Evolutionary conservation across 2,888 invertebrate genomes (phyloP), one percentile per base, ranked within the genome.

Genomic region (Cheiracanthium punctorium): DNA sequence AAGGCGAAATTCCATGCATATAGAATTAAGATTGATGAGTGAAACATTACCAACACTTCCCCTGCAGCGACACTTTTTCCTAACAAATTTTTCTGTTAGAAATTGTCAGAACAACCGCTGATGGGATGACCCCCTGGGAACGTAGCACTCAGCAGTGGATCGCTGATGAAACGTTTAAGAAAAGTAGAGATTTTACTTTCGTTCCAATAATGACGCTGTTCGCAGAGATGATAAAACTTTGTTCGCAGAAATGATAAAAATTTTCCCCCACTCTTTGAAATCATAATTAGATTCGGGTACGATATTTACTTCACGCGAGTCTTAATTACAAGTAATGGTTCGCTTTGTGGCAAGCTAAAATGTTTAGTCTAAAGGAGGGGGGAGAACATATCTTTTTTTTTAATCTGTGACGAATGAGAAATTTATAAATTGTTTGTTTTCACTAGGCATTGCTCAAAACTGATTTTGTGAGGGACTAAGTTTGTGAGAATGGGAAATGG

Each of bases 131-230:
- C 43, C 43, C 43, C 43, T 48, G 43, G 43, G 43, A 48, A 48
- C n/a, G 14, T 10, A 14, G 10, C 43, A 17, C 43, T 10, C 43
- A 48, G 43, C 43, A 48, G 43, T 17, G 2, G 5, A 48, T 48
- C 43, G 43, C 43, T 48, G 43, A 48, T 48, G 43, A 17, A 48
- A 48, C 43, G 43, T 48, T 48, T 48, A 48, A 48, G 43, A 48
- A 17, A 48, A 48, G 17, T 48, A 48, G 43, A 48, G 43, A 17
- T 48, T 48, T 48, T 48, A 48, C 43, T 48, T 37, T 48, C 10
- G 1, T 48, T 48, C 43, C 1, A 48, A 48, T 48, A 48, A 48
- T 48, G 43, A 48, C 43, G 14, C 7, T 48, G 43, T 14, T 48
- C 43, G 2, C 10, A 48, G 43, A 14, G 17, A 48, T 48, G n/a